phyloP scores from a whole-genome alignment of 2,888 invertebrate species.

The Pocota personata region DNA sequence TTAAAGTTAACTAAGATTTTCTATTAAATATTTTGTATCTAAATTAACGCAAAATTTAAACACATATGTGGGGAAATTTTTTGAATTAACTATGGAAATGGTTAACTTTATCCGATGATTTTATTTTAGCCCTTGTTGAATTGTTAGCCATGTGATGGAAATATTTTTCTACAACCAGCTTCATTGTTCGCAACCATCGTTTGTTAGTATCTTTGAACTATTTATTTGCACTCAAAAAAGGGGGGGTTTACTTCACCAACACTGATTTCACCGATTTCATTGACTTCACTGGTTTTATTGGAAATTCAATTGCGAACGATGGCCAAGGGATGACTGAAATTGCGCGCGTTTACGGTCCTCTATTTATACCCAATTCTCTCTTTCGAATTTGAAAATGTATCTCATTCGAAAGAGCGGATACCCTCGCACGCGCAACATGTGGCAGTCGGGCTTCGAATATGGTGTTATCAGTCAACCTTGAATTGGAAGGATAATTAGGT shows the following conservation, averaged over 20 bases:
- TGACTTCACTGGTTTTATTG: neutral
- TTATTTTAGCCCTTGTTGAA: conserved; percentile 16
- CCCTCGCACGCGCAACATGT: conserved; percentile 66
- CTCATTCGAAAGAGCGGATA: neutral
- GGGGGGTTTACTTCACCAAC: neutral
- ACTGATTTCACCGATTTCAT: conserved; percentile 3
- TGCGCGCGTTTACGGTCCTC: conserved; percentile 56
- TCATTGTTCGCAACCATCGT: conserved; percentile 40
- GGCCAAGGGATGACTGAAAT: conserved; percentile 72
- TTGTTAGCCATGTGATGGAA: conserved; percentile 20
- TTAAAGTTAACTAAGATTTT: neutral
- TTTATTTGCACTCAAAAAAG: neutral
- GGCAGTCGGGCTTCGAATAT: conserved; percentile 48
- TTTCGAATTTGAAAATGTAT: conserved; percentile 34
- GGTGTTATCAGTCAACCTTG: conserved; percentile 70
- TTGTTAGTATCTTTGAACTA: neutral
- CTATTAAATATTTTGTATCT: neutral
- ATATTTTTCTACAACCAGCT: neutral
- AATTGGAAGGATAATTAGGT: conserved; percentile 47
- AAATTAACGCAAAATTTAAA: neutral
- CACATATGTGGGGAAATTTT: neutral
- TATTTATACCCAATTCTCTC: conserved; percentile 59
- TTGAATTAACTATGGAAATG: neutral
- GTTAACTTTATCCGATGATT: conserved; percentile 41
- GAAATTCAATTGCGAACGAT: conserved; percentile 56